Evolutionary conservation across 2,797 vertebrate genomes (phyloP).

Genomic region (Benthosema pterotum): DNA sequence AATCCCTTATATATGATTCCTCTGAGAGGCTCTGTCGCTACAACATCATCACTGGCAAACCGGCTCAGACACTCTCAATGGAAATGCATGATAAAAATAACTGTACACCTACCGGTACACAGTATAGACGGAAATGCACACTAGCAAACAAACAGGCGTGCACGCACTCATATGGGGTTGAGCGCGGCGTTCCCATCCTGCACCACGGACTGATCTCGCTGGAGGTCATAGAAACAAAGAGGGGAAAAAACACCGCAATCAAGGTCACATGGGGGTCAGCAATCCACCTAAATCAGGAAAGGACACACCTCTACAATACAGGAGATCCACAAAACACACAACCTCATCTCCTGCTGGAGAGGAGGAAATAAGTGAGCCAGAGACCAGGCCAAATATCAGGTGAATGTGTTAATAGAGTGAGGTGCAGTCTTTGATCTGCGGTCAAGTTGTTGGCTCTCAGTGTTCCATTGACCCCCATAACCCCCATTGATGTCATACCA

Average conservation of each 20-base stretch:
- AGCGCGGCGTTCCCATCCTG: slow-evolving; percentile 16
- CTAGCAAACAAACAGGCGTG: neutral
- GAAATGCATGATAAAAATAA: neutral
- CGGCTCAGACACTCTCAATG: neutral
- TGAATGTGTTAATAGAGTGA: neutral
- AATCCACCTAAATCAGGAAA: slow-evolving; percentile 50
- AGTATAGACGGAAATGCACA: neutral
- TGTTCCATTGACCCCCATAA: slow-evolving; percentile 9
- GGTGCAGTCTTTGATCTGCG: slow-evolving; percentile 21
- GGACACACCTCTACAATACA: slow-evolving; percentile 28
- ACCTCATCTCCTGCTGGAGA: slow-evolving; percentile 17
- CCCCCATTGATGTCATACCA: slow-evolving; percentile 40
- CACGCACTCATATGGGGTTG: slow-evolving; percentile 15
- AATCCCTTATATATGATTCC: slow-evolving; percentile 12
- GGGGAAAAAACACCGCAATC: slow-evolving; percentile 64
- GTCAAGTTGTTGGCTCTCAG: slow-evolving; percentile 17
- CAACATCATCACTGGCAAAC: slow-evolving; percentile 18
- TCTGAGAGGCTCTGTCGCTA: slow-evolving; percentile 17
- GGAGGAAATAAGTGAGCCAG: slow-evolving; percentile 8
- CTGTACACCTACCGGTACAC: neutral
- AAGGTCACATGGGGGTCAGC: slow-evolving; percentile 48
- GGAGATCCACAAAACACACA: slow-evolving; percentile 28
- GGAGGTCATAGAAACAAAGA: slow-evolving; percentile 60
- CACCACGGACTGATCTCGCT: slow-evolving; percentile 7
- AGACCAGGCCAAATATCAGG: slow-evolving; percentile 11